Evolutionary conservation across 2,113 vertebrate genomes (phyloP).

Genomic region (Tinamus guttatus): DNA sequence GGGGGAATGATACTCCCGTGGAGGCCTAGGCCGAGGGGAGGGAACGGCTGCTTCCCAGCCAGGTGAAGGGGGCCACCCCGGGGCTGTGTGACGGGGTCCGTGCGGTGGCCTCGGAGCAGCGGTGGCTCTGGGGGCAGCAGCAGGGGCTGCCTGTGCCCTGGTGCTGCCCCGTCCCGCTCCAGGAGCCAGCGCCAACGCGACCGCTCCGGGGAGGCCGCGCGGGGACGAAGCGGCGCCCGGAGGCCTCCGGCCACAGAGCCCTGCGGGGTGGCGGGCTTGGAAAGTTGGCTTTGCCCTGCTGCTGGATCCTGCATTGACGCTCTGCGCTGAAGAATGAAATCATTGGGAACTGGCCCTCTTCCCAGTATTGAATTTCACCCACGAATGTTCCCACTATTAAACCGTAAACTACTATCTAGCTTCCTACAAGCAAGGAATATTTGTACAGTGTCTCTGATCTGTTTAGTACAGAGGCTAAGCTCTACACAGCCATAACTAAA

Average conservation of each 20-base stretch:
- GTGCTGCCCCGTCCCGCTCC: neutral
- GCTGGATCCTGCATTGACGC: slow-evolving; percentile 6
- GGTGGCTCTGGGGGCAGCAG: too few relatives aligned
- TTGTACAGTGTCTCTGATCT: neutral
- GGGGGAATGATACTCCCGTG: neutral
- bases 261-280: slow-evolving; percentile 26
- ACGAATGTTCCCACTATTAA: slow-evolving; percentile 58
- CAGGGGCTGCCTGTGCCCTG: neutral
- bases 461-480: neutral
- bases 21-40: neutral
- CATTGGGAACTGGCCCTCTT: slow-evolving; percentile 52
- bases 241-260: slow-evolving; percentile 12
- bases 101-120: neutral
- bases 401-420: slow-evolving; percentile 33
- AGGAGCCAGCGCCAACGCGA: neutral
- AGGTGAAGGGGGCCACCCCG: neutral
- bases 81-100: neutral
- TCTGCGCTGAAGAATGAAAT: slow-evolving; percentile 40
- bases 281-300: slow-evolving; percentile 26
- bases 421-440: slow-evolving; percentile 35
- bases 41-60: neutral
- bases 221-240: neutral
- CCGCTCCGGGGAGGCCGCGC: neutral
- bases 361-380: slow-evolving; percentile 63
- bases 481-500: neutral